Evolutionary conservation across 2,888 invertebrate species (phyloP).

Genomic region (Synergus itoensis): DNA sequence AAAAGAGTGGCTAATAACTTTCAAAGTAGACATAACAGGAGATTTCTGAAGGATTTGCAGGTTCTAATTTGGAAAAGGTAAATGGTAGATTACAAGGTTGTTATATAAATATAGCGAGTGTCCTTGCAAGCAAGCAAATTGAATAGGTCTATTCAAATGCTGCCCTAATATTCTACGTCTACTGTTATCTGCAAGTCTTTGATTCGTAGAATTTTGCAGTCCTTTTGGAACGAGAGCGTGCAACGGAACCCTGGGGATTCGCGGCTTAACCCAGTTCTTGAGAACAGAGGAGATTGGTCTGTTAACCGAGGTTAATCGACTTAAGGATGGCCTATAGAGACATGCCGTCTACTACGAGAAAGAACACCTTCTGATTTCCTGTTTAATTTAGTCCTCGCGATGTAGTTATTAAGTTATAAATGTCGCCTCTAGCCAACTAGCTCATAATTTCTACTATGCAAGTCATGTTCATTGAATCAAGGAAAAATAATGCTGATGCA

Average conservation of each 20-base stretch:
- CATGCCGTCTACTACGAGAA: slow-evolving; percentile 4
- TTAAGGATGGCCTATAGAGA: slow-evolving; percentile 18
- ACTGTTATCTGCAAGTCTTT: slow-evolving; percentile 30
- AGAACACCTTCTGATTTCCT: background rate
- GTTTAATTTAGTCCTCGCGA: background rate
- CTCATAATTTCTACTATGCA: background rate
- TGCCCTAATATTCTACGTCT: slow-evolving; percentile 23
- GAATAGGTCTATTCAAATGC: slow-evolving; percentile 10
- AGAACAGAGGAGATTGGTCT: slow-evolving; percentile 41
- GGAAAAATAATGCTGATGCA: background rate
- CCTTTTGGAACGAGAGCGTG: slow-evolving; percentile 9
- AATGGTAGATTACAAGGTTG: background rate
- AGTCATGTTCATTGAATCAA: background rate
- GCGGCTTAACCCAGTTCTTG: slow-evolving; percentile 47
- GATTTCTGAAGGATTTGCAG: slow-evolving; percentile 2
- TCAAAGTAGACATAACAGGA: background rate
- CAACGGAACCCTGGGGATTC: slow-evolving; percentile 50
- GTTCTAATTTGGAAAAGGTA: background rate
- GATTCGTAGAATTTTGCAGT: slow-evolving; percentile 28
- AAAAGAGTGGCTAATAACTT: no score
- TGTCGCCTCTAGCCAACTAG: background rate
- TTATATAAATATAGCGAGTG: slow-evolving; percentile 11
- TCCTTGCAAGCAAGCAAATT: slow-evolving; percentile 19
- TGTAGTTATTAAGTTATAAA: background rate
- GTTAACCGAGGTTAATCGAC: slow-evolving; percentile 32